Evolutionary conservation across 2,113 vertebrate species (phyloP).

Genomic region (Spea bombifrons): DNA sequence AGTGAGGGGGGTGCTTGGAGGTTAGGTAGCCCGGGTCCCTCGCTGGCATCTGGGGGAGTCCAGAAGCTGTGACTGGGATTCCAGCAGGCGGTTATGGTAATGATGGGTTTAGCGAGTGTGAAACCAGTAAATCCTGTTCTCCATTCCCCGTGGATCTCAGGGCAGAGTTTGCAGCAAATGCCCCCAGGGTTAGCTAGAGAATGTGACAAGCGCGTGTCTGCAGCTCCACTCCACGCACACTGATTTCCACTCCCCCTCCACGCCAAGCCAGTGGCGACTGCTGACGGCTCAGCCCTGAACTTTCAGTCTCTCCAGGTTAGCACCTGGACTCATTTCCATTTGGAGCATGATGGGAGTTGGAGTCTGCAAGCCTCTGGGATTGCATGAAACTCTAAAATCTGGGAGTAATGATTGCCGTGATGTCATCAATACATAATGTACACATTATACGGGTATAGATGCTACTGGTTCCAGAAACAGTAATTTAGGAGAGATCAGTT

Average conservation of each 20-base stretch:
- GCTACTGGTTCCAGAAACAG: too few relatives aligned
- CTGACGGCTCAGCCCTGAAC: background rate
- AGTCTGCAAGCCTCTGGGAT: too few relatives aligned
- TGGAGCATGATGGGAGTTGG: background rate
- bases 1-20: slow-evolving; percentile 6
- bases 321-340: too few relatives aligned
- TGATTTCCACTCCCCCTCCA: slow-evolving; percentile 38
- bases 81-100: slow-evolving; percentile 54
- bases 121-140: slow-evolving; percentile 59
- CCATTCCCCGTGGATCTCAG: slow-evolving; percentile 59
- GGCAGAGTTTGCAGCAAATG: slow-evolving; percentile 52
- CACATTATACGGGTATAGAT: too few relatives aligned
- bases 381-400: too few relatives aligned
- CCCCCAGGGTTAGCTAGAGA: slow-evolving; percentile 57
- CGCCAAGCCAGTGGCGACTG: slow-evolving; percentile 16
- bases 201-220: slow-evolving; percentile 55
- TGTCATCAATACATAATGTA: too few relatives aligned
- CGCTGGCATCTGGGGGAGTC: slow-evolving; percentile 34
- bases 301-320: background rate
- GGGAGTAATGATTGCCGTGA: too few relatives aligned
- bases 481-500: too few relatives aligned
- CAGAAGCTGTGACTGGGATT: slow-evolving; percentile 29
- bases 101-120: slow-evolving; percentile 56
- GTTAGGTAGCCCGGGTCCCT: slow-evolving; percentile 4
- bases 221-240: slow-evolving; percentile 7